Evolutionary conservation across 2,888 invertebrate genomes (phyloP), one percentile per base, ranked within the genome.

Genomic region (Drosophila flavopinicola): DNA sequence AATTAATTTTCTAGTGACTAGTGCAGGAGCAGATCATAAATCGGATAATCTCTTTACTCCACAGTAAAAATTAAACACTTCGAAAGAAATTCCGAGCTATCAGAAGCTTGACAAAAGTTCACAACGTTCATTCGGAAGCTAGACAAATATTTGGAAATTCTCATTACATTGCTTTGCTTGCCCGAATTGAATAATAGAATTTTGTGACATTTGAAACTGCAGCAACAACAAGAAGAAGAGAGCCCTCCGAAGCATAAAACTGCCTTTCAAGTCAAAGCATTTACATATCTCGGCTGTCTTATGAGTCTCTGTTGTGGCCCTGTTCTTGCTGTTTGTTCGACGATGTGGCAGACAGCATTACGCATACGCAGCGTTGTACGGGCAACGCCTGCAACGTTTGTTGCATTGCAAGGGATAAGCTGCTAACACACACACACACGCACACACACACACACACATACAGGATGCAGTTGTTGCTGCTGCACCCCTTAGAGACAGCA

Each of bases 291-390:
- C 63, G 53, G 48, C 53, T 45, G 57, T 42, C 47, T 44, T 41
- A 39, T 59, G 47, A 37, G 32, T 53, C n/a, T n/a, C n/a, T n/a
- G 59, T 27, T 45, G 39, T 20, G n/a, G n/a, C n/a, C n/a, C 23
- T 61, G 42, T 5, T 44, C 30, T 7, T 20, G 30, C 6, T 45
- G 44, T 15, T 48, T 20, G n/a, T n/a, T 54, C 64, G 57, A 20
- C 30, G 47, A 20, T 59, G 64, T 51, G 29, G 47, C 10, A 74
- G 73, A 64, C 53, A 71, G 58, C 66, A 73, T 75, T 71, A 75
- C 75, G 76, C 74, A 78, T 80, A 78, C 78, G 78, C 68, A 59
- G 38, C 45, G 78, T 56, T 54, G 59, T 41, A 45, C 41, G 60
- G 24, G 58, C 49, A 61, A 49, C 37, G 64, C 45, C 52, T 67